These are phyloP conservation scores for Chaetodon trifascialis DNA, from an alignment of 2,113 vertebrate species.

Conservation along the genomic window DNA sequence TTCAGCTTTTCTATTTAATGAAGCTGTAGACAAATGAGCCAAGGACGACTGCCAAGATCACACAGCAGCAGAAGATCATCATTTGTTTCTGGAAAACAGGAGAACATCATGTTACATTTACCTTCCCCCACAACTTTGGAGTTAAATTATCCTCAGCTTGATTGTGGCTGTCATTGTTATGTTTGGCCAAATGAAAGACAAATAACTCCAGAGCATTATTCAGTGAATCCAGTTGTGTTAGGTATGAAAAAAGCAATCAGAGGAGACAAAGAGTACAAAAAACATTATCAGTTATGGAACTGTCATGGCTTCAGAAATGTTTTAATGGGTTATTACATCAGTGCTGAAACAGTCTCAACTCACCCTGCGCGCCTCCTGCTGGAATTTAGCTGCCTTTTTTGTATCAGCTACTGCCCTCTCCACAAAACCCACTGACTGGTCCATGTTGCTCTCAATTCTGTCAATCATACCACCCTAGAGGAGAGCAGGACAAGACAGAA, in stretches of 20 bases:
- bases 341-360: constrained; percentile 58
- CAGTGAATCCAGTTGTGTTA: neutral
- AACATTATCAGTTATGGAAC: neutral
- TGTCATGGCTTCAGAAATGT: neutral
- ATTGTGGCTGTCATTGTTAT: neutral
- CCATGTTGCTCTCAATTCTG: constrained; percentile 97
- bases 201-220: neutral
- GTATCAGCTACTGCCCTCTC: constrained; percentile 94
- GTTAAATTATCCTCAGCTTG: neutral
- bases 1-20: constrained; percentile 84
- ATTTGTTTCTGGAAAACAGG: constrained; percentile 92
- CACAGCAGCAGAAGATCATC: constrained; percentile 94
- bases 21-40: constrained; percentile 92
- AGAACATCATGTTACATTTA: constrained; percentile 7
- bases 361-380: constrained; percentile 95
- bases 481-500: neutral
- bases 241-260: neutral
- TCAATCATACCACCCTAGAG: constrained; percentile 95
- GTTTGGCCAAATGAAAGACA: neutral
- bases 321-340: neutral
- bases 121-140: no score
- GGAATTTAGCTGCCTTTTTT: constrained; percentile 96
- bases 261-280: no score
- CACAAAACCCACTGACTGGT: constrained; percentile 96
- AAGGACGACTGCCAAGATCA: constrained; percentile 88